Evolutionary conservation across 1,140 invertebrate genomes (phyloP), one percentile per base, ranked within the genome.

Genomic region (Chrysoperla carnea): DNA sequence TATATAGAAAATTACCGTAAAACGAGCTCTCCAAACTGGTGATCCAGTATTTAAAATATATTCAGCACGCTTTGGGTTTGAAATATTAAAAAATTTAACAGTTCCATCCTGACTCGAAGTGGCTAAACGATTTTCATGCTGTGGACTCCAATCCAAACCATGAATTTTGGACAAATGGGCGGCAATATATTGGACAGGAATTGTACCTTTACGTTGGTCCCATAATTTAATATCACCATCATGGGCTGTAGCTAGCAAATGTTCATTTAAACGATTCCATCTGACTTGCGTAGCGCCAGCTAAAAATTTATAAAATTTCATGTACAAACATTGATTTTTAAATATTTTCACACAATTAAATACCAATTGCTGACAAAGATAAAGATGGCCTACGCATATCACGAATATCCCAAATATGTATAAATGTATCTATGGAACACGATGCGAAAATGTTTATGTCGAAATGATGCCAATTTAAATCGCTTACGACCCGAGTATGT

Each of bases 201-300:
- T 72, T 37, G 78, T 81, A 39, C 78, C 76, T 69, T 93, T 92
- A 48, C 92, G 70, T 51, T 85, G 79, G 61, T 97, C 93, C 91
- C 91, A 96, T 47, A 97, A 76, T 61, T 91, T 82, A 7, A 95
- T 75, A 64, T 96, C 91, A 11, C 89, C 90, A 59, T 94, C 90
- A 62, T 96, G 90, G 39, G 90, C 84, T 36, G 91, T 94, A 1
- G 92, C 91, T 48, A 97, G 66, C 39, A 87, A 68, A 59, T 92
- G 70, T 9, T 76, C 70, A 7, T 80, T 81, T 28, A 90, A 72
- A 53, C 81, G 76, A 61, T 93, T 94, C 81, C 92, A 97, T 57
- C 86, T 78, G 1, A 95, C 90, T 70, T 95, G 88, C 23, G 83
- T 87, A 8, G 89, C 86, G 46, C 90, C 88, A 61, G 87, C 87